These are phyloP conservation scores for Stratiomys singularior DNA, from an alignment of 2,888 invertebrate genomes.

Conservation along the genomic window DNA sequence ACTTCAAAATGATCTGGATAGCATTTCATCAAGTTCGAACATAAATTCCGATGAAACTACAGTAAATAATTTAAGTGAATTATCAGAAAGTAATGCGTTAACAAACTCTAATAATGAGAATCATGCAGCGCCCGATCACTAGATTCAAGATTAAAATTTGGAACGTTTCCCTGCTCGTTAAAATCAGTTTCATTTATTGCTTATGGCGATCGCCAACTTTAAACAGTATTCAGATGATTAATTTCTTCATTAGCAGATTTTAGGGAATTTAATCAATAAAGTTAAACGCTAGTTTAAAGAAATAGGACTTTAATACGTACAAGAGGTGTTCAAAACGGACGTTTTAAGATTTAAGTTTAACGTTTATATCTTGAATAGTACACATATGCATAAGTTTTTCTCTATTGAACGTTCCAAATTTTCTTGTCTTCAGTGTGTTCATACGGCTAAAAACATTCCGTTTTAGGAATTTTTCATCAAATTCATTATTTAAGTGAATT, in stretches of 20 bases:
- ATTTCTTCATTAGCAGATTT: too few species aligned
- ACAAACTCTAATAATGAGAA: not conserved
- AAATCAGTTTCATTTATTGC: too few species aligned
- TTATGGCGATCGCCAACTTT: too few species aligned
- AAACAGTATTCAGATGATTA: too few species aligned
- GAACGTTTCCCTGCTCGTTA: too few species aligned
- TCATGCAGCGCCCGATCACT: not conserved
- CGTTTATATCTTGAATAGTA: too few species aligned
- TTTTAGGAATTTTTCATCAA: slow-evolving; percentile 33
- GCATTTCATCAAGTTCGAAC: slow-evolving; percentile 39
- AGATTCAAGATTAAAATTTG: not conserved
- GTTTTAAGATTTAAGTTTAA: not conserved
- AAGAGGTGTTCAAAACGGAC: not conserved
- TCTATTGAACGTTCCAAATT: not conserved
- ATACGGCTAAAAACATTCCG: slow-evolving; percentile 18
- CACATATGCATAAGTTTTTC: not conserved
- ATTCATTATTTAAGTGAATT: not conserved
- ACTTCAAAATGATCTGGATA: slow-evolving; percentile 58
- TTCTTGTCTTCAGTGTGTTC: not conserved
- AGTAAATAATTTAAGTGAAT: slow-evolving; percentile 20
- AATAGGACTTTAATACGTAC: too few species aligned
- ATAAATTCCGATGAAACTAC: slow-evolving; percentile 16
- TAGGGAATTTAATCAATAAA: too few species aligned
- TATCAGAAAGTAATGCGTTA: slow-evolving; percentile 9
- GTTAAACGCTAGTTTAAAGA: too few species aligned